A percentile compares a stretch with the other conserved stretches of the same genome.
Evolutionary conservation across 2,888 invertebrate genomes (phyloP).

Genomic region (Erebia palarica): DNA sequence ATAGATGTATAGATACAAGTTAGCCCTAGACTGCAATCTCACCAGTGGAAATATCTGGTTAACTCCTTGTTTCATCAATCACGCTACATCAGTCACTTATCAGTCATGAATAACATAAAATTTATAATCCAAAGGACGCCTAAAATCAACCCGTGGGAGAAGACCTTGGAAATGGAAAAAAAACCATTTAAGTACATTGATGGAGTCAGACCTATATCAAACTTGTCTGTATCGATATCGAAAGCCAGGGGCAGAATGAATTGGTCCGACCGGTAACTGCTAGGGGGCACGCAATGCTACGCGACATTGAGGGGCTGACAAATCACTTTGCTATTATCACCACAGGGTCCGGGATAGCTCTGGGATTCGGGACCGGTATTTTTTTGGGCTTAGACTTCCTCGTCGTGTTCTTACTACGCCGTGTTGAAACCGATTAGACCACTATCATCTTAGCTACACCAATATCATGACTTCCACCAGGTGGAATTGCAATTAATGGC

Average conservation of each 20-base stretch:
- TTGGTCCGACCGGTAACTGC: conserved; percentile 43
- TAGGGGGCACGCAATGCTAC: conserved; percentile 43
- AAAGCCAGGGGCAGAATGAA: conserved; percentile 49
- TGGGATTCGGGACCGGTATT: background rate
- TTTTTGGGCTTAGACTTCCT: background rate
- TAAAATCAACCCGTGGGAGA: background rate
- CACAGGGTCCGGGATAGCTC: background rate
- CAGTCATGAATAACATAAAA: too few species aligned
- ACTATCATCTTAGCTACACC: too few species aligned
- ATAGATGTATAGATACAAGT: too few species aligned
- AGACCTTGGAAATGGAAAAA: conserved; percentile 31
- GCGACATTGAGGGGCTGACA: conserved; percentile 29
- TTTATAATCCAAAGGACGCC: too few species aligned
- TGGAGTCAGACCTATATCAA: conserved; percentile 43
- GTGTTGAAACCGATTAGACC: too few species aligned
- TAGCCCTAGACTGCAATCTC: too few species aligned
- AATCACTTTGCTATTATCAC: conserved; percentile 31
- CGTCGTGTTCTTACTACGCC: too few species aligned
- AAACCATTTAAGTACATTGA: conserved; percentile 34
- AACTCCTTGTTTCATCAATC: too few species aligned
- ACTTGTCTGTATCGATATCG: conserved; percentile 40
- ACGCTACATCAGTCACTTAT: too few species aligned
- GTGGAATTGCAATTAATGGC: too few species aligned
- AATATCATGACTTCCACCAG: too few species aligned
- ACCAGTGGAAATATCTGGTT: too few species aligned